Evolutionary conservation across 1,140 invertebrate genomes (phyloP), one percentile per base, ranked within the genome.

Genomic region (Pseudomyrmex sp.): DNA sequence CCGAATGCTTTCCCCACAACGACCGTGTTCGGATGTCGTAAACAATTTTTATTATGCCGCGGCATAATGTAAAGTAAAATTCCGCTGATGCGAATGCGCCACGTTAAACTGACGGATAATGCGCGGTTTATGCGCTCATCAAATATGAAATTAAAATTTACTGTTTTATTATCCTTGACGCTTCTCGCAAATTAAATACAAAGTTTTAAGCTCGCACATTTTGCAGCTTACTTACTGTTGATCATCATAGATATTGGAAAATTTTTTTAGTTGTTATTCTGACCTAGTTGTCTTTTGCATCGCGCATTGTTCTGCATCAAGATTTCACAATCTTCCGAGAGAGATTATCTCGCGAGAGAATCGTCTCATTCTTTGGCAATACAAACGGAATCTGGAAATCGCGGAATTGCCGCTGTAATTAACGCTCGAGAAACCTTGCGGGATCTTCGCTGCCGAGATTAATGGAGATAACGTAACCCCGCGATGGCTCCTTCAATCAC

Each of bases 31-130:
- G n/a, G 20, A 62, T 59, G 20, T 72, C 20, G 8, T 35, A 50
- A 80, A 72, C 44, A 80, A 80, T 80, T 72, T 80, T 72, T 79
- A 69, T 59, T 44, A 35, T 35, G 46, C 12, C 12, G 8, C 20
- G 56, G 1, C 2, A 54, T 15, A 23, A 69, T 79, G 50, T 26
- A 8, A 50, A 50, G n/a, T 61, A 50, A 56, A 20, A 18, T 61
- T 59, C 2, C 15, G 20, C 23, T 79, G 70, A 79, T 70, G 15
- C 7, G 15, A n/a, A 26, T 18, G 35, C 54, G 13, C 18, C 5
- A 5, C 13, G 50, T 59, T 59, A 48, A 59, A 80, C 15, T n/a
- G 12, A 26, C 10, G 13, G 12, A 76, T 63, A 76, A 66, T 44
- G 20, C 26, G 9, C 23, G 13, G 4, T 10, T 48, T 48, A 12